Percentiles rank a stretch among this genome's conserved stretches.
phyloP scores from a whole-genome alignment of 92 coral and sea anemone genomes.

The Montipora capitata region DNA sequence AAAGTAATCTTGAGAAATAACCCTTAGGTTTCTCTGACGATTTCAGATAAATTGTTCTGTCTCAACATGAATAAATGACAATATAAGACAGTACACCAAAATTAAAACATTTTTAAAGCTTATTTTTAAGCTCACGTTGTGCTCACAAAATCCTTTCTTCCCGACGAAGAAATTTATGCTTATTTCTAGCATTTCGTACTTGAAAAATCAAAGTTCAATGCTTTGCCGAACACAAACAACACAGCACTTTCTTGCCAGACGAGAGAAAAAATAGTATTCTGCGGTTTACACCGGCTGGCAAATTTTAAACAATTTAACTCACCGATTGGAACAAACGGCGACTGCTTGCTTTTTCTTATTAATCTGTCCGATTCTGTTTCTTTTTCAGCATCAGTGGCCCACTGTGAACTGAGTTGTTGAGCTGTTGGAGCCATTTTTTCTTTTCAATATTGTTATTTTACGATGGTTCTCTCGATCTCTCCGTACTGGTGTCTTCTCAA shows the following conservation, averaged over 20 bases:
- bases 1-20: too few relatives aligned
- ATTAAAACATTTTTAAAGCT: too few relatives aligned
- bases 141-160: too few relatives aligned
- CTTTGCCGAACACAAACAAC: too few relatives aligned
- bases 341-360: slow-evolving; percentile 93
- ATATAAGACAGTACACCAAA: too few relatives aligned
- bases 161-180: too few relatives aligned
- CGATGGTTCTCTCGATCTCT: neutral
- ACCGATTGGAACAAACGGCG: slow-evolving; percentile 98
- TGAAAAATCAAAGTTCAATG: too few relatives aligned
- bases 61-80: neutral
- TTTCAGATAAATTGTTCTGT: neutral
- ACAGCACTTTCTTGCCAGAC: neutral
- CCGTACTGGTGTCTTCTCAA: neutral
- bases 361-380: slow-evolving; percentile 88
- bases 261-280: neutral
- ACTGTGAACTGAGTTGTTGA: slow-evolving; percentile 73
- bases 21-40: too few relatives aligned
- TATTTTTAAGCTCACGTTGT: too few relatives aligned
- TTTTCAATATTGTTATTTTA: too few relatives aligned
- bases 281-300: too few relatives aligned
- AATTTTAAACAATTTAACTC: slow-evolving; percentile 19
- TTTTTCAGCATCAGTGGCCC: slow-evolving; percentile 66
- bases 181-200: too few relatives aligned
- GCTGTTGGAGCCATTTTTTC: slow-evolving; percentile 48